A percentile compares a stretch with the other conserved stretches of the same genome.
phyloP scores from a whole-genome alignment of 2,113 vertebrate species.

The Panurus biarmicus region DNA sequence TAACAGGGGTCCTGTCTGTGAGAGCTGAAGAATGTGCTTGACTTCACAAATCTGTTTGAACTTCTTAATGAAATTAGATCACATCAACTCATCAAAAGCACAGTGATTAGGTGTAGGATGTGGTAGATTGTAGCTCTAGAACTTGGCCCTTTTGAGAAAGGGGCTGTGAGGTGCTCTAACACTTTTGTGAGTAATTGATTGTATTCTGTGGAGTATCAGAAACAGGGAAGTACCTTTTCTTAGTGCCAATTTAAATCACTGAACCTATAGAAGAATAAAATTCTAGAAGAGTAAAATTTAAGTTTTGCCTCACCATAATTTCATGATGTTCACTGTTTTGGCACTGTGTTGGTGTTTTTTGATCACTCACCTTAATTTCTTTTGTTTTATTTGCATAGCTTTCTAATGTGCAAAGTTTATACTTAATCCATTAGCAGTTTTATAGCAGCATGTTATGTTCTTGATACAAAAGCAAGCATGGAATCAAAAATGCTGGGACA shows the following conservation, averaged over 20 bases:
- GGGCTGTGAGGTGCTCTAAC: neutral
- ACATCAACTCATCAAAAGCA: neutral
- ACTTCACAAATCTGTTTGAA: neutral
- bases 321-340: neutral
- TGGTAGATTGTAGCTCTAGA: neutral
- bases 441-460: neutral
- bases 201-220: neutral
- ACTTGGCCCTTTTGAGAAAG: neutral
- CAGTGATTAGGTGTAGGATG: neutral
- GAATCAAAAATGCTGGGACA: neutral
- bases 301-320: neutral
- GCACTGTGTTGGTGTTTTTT: neutral
- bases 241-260: neutral
- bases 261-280: neutral
- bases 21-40: neutral
- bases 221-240: neutral
- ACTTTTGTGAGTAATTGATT: neutral
- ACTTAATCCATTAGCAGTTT: neutral
- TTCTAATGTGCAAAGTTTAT: neutral
- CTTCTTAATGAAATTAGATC: neutral
- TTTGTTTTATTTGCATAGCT: neutral
- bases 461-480: neutral
- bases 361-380: neutral
- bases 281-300: neutral
- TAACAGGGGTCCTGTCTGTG: neutral